These are phyloP conservation scores for Campoletis raptor DNA, from an alignment of 2,888 invertebrate species.

Conservation along the genomic window DNA sequence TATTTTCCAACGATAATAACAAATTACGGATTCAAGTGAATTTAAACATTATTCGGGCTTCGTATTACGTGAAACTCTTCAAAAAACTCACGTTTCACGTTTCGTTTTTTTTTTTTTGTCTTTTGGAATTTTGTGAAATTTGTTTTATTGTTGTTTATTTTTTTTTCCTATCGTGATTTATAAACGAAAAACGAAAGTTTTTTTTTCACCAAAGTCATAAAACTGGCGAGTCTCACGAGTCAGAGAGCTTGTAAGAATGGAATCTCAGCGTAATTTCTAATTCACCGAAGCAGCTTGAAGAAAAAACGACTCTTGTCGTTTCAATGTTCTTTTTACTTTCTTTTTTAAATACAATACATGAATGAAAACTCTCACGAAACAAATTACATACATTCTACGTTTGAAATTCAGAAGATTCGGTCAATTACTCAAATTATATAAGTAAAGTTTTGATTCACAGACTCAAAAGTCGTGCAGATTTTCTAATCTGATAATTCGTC, in stretches of 20 bases:
- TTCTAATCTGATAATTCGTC: not conserved
- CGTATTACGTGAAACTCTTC: not conserved
- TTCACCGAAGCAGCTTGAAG: conserved; percentile 23
- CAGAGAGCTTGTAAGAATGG: conserved; percentile 42
- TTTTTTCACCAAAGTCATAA: conserved; percentile 56
- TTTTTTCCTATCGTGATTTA: conserved; percentile 14
- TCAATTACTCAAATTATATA: not conserved
- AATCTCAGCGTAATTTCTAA: conserved; percentile 24
- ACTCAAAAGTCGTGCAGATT: not conserved
- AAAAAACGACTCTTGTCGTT: not conserved
- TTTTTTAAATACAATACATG: not conserved
- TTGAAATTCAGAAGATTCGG: not conserved
- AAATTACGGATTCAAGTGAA: not conserved
- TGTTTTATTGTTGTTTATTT: not conserved
- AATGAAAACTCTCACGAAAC: not conserved
- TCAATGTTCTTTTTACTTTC: not conserved
- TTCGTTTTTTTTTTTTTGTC: conserved; percentile 28
- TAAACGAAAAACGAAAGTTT: conserved; percentile 26
- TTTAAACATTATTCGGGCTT: not conserved
- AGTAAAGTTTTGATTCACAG: not conserved
- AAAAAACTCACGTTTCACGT: conserved; percentile 7
- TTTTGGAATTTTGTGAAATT: conserved; percentile 13
- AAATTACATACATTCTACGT: not conserved
- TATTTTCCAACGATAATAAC: not conserved
- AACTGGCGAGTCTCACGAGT: conserved; percentile 7